phyloP scores from a whole-genome alignment of 2,797 vertebrate species.

The Cirrhinus mrigala region DNA sequence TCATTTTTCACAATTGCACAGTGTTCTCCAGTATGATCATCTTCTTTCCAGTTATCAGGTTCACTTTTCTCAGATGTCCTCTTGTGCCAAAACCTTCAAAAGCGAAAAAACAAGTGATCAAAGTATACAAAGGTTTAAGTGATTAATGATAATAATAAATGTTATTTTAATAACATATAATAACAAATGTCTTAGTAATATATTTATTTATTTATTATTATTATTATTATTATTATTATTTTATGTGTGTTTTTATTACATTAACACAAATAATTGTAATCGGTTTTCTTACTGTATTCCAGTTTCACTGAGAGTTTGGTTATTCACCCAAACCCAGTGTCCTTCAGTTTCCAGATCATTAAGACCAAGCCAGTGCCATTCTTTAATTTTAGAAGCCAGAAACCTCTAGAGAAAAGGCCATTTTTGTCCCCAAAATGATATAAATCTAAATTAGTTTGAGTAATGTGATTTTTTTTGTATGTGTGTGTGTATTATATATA shows the following conservation, averaged over 20 bases:
- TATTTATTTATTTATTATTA: no score
- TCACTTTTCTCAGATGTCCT: background rate
- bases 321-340: constrained; percentile 35
- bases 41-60: constrained; percentile 42
- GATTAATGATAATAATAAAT: background rate
- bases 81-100: background rate
- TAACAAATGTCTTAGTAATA: no score
- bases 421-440: no score
- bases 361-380: background rate
- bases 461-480: no score
- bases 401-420: background rate
- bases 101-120: no score
- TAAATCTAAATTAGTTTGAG: no score
- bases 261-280: no score
- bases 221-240: no score
- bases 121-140: no score
- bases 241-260: no score
- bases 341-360: constrained; percentile 50
- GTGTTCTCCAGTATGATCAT: constrained; percentile 42
- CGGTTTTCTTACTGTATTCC: background rate
- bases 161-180: no score
- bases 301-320: background rate
- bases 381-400: background rate
- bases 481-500: no score
- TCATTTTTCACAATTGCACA: constrained; percentile 32